Percentiles rank a stretch among this genome's conserved stretches.
Conservation (phyloP, 1,140 invertebrate genomes). For the Vanessa tameamea region DNA sequence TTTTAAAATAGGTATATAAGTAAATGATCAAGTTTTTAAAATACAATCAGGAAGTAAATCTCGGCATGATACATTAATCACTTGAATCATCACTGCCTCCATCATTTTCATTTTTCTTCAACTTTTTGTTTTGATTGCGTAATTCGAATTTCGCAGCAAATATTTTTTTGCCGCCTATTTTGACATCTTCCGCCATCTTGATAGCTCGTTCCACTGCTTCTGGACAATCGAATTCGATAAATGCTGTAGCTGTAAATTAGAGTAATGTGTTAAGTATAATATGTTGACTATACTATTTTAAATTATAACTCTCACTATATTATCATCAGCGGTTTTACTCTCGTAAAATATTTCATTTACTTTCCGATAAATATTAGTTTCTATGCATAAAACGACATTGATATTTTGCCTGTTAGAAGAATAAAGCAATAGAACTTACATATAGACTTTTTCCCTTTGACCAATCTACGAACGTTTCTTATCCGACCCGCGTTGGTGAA, state of each 20-base stretch:
- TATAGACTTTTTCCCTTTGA: constrained; percentile 59
- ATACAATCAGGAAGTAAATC: background rate
- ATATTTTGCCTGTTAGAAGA: no score
- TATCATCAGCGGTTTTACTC: no score
- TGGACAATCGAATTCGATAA: constrained; percentile 64
- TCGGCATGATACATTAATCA: constrained; percentile 31
- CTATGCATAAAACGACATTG: no score
- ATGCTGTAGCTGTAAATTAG: constrained; percentile 58
- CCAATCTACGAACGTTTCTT: constrained; percentile 48
- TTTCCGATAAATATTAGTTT: no score
- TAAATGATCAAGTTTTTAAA: background rate
- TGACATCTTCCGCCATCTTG: constrained; percentile 41
- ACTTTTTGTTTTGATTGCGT: constrained; percentile 39
- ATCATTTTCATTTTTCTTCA: constrained; percentile 24
- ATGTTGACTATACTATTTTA: no score
- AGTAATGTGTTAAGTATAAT: no score
- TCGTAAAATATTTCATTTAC: no score
- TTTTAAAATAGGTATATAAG: background rate
- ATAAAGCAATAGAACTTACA: constrained; percentile 40
- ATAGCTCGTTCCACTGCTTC: constrained; percentile 54
- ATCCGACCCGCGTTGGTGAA: constrained; percentile 54
- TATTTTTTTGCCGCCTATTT: constrained; percentile 60
- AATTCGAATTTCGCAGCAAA: constrained; percentile 51
- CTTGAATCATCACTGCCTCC: constrained; percentile 44
- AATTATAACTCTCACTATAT: no score